phyloP scores from a whole-genome alignment of 2,797 vertebrate genomes.

The Poliocrania exsul region DNA sequence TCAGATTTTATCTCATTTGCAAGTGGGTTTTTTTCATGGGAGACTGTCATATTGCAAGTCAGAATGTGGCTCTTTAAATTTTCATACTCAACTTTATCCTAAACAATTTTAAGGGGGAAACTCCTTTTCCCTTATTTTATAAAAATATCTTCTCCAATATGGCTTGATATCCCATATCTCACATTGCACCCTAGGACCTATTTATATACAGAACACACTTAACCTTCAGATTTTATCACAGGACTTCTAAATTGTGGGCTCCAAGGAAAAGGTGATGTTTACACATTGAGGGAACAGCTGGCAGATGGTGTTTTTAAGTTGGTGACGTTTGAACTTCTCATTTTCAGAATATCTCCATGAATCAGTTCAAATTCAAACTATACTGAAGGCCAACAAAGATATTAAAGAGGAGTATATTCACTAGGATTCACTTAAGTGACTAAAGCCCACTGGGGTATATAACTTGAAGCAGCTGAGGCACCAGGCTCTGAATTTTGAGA shows the following conservation, averaged over 20 bases:
- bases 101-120: background rate
- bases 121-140: background rate
- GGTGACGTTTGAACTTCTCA: background rate
- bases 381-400: background rate
- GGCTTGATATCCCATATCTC: background rate
- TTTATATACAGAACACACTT: background rate
- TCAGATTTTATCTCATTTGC: background rate
- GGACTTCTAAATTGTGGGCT: background rate
- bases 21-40: background rate
- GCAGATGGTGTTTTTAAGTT: background rate
- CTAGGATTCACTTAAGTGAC: background rate
- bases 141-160: background rate
- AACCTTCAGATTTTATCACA: background rate
- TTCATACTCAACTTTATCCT: background rate
- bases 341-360: background rate
- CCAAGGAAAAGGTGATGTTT: slow-evolving; percentile 8
- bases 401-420: background rate
- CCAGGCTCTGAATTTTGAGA: background rate
- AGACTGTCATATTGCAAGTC: background rate
- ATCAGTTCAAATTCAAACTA: background rate
- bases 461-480: background rate
- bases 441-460: background rate
- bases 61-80: background rate
- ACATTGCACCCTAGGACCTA: background rate
- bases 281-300: slow-evolving; percentile 14